Base-by-base conservation (phyloP, 2,797 vertebrate genomes). In the Mallotus villosus region DNA sequence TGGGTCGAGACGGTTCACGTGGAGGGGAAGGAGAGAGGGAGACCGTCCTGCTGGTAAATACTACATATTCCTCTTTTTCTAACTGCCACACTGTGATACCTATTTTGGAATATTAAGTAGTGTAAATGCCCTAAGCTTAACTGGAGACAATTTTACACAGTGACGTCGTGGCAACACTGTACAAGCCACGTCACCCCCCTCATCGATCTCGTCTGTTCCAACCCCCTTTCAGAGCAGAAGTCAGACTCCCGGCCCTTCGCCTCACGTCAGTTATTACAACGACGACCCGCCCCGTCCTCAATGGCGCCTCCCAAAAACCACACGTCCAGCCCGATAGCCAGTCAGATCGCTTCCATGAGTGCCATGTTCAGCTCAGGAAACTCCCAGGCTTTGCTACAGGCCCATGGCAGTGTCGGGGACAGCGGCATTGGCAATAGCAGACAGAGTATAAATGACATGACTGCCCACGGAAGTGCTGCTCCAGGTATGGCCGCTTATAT, bases 1-100 rank as follows among this genome's bases (percentile, higher is more conserved):
- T 80, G 92, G 94, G 81, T 86, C 89, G 2, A 92, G 91, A 73
- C 86, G 91, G 64, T 94, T 93, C 75, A 91, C 87, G 61, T 94
- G 94, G 94, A 93, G 90, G 67, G 84, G 79, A 68, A 90, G 90
- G 80, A 84, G 92, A 91, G 90, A 92, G 22, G 91, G 86, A 55
- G 91, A 93, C 58, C 90, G 83, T 59, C 79, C 88, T 1, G n/a
- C 68, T 75, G 90, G 90, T 91, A 83, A 86, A 79, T 27, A 70
- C 6, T 25, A 83, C 75, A 73, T 74, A 57, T 71, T 55, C 27
- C 5, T 73, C 66, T 59, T 1, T 24, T 14, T 4, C 46, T 41
- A 19, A 41, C 34, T n/a, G n/a, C 57, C 12, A 5, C 24, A 53
- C 37, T 57, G 5, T 41, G 21, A 21, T 66, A 16, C 3, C 24